Evolutionary conservation across 1,140 invertebrate species (phyloP).

Genomic region (Drosophila hydei): DNA sequence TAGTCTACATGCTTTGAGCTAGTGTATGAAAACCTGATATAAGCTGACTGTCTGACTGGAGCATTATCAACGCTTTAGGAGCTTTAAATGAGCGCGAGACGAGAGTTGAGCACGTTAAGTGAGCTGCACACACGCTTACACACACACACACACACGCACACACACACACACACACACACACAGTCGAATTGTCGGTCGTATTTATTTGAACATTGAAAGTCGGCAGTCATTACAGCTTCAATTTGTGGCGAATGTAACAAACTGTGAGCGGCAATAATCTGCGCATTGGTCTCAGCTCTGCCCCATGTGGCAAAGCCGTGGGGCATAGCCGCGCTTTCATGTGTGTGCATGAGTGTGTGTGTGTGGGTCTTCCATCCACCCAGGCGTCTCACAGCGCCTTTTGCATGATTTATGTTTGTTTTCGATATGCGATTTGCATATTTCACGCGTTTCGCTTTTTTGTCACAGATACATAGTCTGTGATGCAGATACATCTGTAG

Average conservation of each 20-base stretch:
- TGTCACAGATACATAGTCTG: conserved; percentile 51
- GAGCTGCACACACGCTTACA: conserved; percentile 48
- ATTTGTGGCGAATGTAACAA: conserved; percentile 67
- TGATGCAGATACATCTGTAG: conserved; percentile 31
- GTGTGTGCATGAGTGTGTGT: neutral
- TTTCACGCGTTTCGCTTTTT: conserved; percentile 76
- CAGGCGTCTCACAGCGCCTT: conserved; percentile 5
- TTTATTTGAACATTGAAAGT: conserved; percentile 81
- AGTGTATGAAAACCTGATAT: conserved; percentile 68
- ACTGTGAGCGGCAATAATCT: conserved; percentile 43
- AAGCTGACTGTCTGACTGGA: conserved; percentile 56
- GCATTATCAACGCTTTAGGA: conserved; percentile 78
- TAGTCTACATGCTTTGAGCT: neutral
- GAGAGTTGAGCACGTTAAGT: conserved; percentile 64
- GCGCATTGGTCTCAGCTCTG: conserved; percentile 66
- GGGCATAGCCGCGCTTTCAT: conserved; percentile 17
- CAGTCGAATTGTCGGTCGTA: conserved; percentile 59
- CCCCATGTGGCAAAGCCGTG: conserved; percentile 65
- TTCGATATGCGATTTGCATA: conserved; percentile 78
- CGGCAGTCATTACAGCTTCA: conserved; percentile 76
- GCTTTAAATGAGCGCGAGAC: conserved; percentile 75
- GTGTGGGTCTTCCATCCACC: conserved; percentile 1
- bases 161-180: conserved; percentile 3
- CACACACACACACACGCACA: conserved; percentile 12
- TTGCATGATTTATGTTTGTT: conserved; percentile 72